Conservation (phyloP, 2,113 vertebrate species). For the Struthio camelus region DNA sequence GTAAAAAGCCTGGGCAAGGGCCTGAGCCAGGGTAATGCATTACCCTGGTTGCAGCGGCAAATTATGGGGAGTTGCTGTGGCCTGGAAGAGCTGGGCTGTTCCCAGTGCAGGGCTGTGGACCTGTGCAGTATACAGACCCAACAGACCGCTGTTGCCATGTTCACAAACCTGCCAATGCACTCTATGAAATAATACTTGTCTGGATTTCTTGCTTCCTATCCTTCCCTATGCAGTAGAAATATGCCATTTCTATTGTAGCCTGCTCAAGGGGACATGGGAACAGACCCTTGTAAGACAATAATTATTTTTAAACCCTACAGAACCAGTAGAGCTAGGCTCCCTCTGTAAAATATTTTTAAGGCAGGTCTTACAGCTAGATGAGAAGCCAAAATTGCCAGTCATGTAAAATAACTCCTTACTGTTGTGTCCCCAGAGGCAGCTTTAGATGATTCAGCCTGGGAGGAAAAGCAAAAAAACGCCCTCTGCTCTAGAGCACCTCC, state of each 20-base stretch:
- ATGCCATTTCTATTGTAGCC: not conserved
- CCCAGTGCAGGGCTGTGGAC: not conserved
- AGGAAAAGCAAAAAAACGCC: accelerated
- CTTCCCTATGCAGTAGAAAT: not conserved
- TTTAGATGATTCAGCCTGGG: not conserved
- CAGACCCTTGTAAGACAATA: not conserved
- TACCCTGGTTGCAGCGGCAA: not conserved
- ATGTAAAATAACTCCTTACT: not conserved
- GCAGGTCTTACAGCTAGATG: not conserved
- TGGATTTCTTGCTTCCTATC: not conserved
- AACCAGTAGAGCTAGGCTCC: not conserved
- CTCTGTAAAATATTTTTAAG: not conserved
- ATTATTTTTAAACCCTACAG: not conserved
- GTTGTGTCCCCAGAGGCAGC: not conserved
- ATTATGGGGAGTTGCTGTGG: not conserved
- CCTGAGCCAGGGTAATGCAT: not conserved
- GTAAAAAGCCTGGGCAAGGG: not conserved
- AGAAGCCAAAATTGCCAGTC: not conserved
- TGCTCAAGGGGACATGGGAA: not conserved
- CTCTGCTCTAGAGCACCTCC: not conserved
- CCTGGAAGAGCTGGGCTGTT: not conserved
- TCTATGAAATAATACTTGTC: not conserved
- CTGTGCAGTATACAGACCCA: not conserved
- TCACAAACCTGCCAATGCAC: not conserved
- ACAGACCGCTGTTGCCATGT: not conserved